A percentile compares a stretch with the other conserved stretches of the same genome.
Evolutionary conservation across 2,888 invertebrate species (phyloP).

Genomic region (Dryomyza anilis): DNA sequence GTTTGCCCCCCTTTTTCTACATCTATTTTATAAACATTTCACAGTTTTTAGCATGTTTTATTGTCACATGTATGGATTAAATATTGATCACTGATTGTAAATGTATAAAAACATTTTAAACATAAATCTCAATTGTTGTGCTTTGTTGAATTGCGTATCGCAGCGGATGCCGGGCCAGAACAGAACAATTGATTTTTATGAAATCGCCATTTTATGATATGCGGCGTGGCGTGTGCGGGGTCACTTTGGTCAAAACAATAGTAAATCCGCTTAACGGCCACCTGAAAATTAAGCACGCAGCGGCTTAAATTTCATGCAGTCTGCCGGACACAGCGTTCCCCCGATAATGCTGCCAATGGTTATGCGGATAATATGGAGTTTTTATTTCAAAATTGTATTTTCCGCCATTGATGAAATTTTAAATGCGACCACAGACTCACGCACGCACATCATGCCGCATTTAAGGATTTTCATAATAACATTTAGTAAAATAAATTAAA

Average conservation of each 20-base stretch:
- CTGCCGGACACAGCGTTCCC: not conserved
- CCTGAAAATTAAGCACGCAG: constrained; percentile 9
- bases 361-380: not conserved
- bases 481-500: constrained; percentile 4
- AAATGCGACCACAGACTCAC: not conserved
- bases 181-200: not conserved
- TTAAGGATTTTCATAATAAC: not conserved
- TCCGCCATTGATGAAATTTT: not conserved
- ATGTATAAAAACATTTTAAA: too few relatives aligned
- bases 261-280: constrained; percentile 1
- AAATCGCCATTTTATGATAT: not conserved
- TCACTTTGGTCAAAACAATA: not conserved
- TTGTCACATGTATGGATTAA: too few relatives aligned
- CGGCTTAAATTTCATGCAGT: not conserved
- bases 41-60: too few relatives aligned
- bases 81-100: too few relatives aligned
- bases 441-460: not conserved
- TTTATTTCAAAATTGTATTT: constrained; percentile 9
- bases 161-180: not conserved
- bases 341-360: not conserved
- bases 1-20: too few relatives aligned
- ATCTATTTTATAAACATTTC: too few relatives aligned
- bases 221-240: not conserved
- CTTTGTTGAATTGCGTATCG: not conserved
- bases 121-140: too few relatives aligned